Evolutionary conservation across 2,113 vertebrate genomes (phyloP).

Genomic region (Campylomormyrus numenius): DNA sequence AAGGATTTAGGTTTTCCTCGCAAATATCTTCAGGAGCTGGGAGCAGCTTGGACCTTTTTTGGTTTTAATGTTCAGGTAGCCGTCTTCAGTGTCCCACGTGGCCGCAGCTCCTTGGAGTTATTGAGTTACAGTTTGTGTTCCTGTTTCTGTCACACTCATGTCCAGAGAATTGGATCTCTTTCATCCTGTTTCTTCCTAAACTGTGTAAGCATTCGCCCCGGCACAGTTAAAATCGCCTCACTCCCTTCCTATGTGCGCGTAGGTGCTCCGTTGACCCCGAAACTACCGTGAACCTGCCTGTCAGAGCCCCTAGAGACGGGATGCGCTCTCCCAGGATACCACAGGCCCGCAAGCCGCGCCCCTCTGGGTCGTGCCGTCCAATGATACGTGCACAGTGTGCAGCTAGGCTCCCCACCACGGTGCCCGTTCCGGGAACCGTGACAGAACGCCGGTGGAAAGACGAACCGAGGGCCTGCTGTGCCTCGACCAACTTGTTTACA

Average conservation of each 20-base stretch:
- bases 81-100: not conserved
- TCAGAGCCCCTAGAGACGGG: not conserved
- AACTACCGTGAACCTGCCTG: not conserved
- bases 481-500: not conserved
- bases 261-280: not conserved
- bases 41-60: not conserved
- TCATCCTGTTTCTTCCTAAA: not conserved
- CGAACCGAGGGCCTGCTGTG: not conserved
- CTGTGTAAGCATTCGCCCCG: not conserved
- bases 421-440: not conserved
- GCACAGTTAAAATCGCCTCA: not conserved
- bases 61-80: not conserved
- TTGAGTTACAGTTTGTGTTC: not conserved
- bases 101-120: not conserved
- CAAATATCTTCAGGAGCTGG: not conserved
- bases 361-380: not conserved
- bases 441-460: not conserved
- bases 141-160: not conserved
- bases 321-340: not conserved
- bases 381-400: not conserved
- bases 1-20: not conserved
- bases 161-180: not conserved
- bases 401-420: not conserved
- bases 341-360: not conserved
- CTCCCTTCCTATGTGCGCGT: not conserved